Conservation (phyloP, 2,797 vertebrate genomes). For the Cyprinodon diabolis region DNA sequence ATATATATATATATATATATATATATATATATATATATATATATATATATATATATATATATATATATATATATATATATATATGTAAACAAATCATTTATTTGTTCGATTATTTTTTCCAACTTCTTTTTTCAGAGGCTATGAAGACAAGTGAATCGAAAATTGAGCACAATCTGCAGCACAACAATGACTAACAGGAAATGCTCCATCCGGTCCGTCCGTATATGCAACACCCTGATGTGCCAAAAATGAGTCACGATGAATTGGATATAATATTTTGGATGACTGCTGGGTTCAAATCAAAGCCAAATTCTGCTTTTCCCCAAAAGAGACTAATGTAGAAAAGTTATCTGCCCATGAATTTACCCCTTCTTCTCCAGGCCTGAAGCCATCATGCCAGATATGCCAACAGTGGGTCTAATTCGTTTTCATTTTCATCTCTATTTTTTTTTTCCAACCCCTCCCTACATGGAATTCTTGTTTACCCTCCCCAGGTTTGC, state of each 20-base stretch:
- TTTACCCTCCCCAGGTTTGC: conserved; percentile 61
- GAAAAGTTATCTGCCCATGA: conserved; percentile 11
- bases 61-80: too few species aligned
- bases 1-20: too few species aligned
- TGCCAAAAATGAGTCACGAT: neutral
- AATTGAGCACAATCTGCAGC: neutral
- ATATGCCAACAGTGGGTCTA: conserved; percentile 1
- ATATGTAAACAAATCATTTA: too few species aligned
- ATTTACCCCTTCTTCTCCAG: conserved; percentile 15
- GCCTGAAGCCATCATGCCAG: conserved; percentile 28
- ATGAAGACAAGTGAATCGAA: neutral
- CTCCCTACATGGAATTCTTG: conserved; percentile 29
- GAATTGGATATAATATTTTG: neutral
- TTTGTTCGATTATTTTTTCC: too few species aligned
- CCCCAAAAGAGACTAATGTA: conserved; percentile 6
- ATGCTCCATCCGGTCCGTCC: neutral
- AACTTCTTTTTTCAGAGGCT: neutral
- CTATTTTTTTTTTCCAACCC: conserved; percentile 7
- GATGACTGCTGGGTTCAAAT: too few species aligned
- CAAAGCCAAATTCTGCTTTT: conserved; percentile 8
- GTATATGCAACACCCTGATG: neutral
- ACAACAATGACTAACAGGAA: neutral
- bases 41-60: too few species aligned
- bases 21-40: too few species aligned
- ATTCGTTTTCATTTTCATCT: conserved; percentile 24